These are phyloP conservation scores for Grammomys surdaster DNA, from an alignment of 2,113 vertebrate species.

Conservation along the genomic window DNA sequence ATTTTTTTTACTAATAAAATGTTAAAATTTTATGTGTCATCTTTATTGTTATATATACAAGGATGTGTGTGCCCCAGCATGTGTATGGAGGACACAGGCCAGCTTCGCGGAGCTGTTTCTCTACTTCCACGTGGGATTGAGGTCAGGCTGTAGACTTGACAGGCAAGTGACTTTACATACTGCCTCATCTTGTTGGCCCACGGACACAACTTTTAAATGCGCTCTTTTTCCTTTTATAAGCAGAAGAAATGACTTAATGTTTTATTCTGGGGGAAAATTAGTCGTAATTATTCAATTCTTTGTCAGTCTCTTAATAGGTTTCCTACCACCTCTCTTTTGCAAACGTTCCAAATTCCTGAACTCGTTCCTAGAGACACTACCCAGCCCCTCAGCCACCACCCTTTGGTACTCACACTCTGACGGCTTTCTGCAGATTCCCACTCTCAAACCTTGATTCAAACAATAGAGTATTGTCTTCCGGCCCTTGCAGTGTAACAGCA, in stretches of 20 bases:
- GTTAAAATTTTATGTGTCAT: not conserved
- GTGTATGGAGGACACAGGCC: not conserved
- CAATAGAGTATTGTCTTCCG: slow-evolving; percentile 87
- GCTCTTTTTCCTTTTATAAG: slow-evolving; percentile 22
- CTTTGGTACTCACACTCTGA: slow-evolving; percentile 90
- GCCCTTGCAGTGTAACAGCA: slow-evolving; percentile 63
- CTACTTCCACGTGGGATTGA: not conserved
- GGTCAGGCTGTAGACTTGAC: not conserved
- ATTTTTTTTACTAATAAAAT: slow-evolving; percentile 16
- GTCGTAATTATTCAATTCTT: not conserved
- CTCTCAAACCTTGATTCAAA: slow-evolving; percentile 98
- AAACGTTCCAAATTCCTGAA: not conserved
- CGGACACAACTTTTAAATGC: not conserved
- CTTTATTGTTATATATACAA: not conserved
- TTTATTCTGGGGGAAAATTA: not conserved
- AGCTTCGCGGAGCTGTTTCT: not conserved
- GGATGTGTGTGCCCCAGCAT: not conserved
- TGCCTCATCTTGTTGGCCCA: not conserved
- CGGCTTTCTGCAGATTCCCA: slow-evolving; percentile 94
- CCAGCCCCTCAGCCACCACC: accelerated
- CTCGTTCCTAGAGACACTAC: not conserved
- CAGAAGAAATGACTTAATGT: slow-evolving; percentile 13
- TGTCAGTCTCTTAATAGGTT: not conserved
- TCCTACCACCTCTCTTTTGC: not conserved
- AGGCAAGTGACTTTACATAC: not conserved